Evolutionary conservation across 2,797 vertebrate genomes (phyloP).

Genomic region (Sus cebifrons): DNA sequence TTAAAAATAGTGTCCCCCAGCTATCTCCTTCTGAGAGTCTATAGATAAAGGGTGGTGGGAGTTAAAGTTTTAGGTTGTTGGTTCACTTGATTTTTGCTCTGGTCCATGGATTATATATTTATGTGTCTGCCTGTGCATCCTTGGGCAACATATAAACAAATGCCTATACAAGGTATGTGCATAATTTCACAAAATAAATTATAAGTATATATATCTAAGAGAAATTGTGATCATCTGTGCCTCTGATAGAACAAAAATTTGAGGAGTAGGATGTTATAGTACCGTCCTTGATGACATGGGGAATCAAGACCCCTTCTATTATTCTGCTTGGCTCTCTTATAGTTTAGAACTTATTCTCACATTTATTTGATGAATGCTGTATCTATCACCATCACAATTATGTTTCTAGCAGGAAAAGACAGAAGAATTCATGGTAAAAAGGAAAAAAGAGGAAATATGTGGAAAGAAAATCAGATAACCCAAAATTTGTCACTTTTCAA

Average conservation of each 20-base stretch:
- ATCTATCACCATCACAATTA: neutral
- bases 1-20: neutral
- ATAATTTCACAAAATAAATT: neutral
- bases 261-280: neutral
- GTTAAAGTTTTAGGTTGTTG: neutral
- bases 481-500: neutral
- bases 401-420: neutral
- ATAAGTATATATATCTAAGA: neutral
- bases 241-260: neutral
- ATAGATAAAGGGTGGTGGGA: neutral
- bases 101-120: neutral
- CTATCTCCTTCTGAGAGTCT: neutral
- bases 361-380: neutral
- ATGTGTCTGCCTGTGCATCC: neutral
- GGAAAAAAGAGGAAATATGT: neutral
- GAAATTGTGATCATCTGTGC: neutral
- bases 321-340: neutral
- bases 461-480: neutral
- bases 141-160: neutral
- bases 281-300: neutral
- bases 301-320: neutral
- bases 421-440: neutral
- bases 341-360: neutral
- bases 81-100: neutral
- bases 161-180: neutral